Percentiles rank a stretch among this genome's conserved stretches.
Evolutionary conservation across 2,888 invertebrate species (phyloP).

Genomic region (Boloria selene): DNA sequence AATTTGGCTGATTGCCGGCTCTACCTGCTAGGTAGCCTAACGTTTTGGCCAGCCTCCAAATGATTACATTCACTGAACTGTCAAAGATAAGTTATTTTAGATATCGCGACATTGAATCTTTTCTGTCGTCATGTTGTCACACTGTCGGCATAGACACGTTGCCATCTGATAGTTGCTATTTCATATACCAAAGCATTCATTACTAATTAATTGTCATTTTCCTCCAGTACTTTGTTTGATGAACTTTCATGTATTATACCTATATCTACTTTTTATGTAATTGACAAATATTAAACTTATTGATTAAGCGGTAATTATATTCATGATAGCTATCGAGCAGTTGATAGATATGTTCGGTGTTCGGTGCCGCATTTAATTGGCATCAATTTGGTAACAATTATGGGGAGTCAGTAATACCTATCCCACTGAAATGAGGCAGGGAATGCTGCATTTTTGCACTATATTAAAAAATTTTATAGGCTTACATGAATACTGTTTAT

Average conservation of each 20-base stretch:
- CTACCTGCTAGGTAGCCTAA: constrained; percentile 76
- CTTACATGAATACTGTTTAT: background rate
- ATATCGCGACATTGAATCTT: constrained; percentile 75
- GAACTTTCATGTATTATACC: too few species aligned
- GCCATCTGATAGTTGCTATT: constrained; percentile 19
- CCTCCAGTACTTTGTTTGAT: too few species aligned
- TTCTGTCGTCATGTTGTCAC: constrained; percentile 44
- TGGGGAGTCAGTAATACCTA: constrained; percentile 10
- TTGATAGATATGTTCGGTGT: background rate
- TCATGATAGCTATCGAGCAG: background rate
- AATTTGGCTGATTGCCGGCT: constrained; percentile 77
- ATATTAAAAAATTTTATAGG: background rate
- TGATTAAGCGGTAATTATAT: background rate
- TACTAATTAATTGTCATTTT: background rate
- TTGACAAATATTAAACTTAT: background rate
- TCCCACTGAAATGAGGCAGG: constrained; percentile 1
- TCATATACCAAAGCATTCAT: too few species aligned
- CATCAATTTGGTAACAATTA: constrained; percentile 14
- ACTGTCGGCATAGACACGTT: constrained; percentile 39
- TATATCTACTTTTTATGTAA: background rate
- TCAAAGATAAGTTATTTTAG: constrained; percentile 82
- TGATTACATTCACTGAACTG: constrained; percentile 78
- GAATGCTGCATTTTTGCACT: constrained; percentile 6
- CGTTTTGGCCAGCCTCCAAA: constrained; percentile 67
- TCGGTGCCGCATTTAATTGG: constrained; percentile 10